Evolutionary conservation across 2,113 vertebrate species (phyloP).

Genomic region (Sarotherodon lohbergeri): DNA sequence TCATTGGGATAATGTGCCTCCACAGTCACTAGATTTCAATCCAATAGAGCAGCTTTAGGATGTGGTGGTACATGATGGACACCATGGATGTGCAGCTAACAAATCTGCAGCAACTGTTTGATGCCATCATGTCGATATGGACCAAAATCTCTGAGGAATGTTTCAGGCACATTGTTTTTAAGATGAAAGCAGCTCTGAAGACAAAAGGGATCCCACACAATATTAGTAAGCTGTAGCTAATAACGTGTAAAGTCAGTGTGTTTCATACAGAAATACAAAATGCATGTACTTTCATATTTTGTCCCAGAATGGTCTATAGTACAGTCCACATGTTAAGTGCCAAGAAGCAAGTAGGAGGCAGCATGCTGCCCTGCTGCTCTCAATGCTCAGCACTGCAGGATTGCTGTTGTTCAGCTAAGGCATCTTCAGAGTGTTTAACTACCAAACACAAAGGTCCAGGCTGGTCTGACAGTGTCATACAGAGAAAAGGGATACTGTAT

Average conservation of each 20-base stretch:
- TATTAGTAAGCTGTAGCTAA: not conserved
- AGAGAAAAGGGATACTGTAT: not conserved
- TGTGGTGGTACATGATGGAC: not conserved
- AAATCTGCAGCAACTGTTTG: not conserved
- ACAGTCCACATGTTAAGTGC: not conserved
- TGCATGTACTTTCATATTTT: not conserved
- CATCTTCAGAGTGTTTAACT: not conserved
- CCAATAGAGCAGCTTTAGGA: not conserved
- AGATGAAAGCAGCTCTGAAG: not conserved
- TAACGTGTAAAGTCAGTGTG: not conserved
- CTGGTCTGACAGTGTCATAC: not conserved
- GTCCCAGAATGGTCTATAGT: not conserved
- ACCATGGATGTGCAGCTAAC: not conserved
- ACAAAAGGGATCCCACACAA: not conserved
- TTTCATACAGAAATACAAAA: not conserved
- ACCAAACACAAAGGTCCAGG: not conserved
- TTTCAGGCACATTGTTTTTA: not conserved
- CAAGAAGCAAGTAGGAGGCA: constrained; percentile 1
- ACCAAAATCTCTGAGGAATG: rapidly evolving
- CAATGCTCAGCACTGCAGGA: not conserved
- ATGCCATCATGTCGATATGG: rapidly evolving
- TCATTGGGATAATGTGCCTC: not conserved
- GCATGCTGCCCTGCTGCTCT: not conserved
- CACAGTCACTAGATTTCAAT: not conserved
- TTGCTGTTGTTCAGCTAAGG: not conserved